These are phyloP conservation scores for Diplodus sargus DNA, from an alignment of 2,797 vertebrate genomes.

Conservation along the genomic window DNA sequence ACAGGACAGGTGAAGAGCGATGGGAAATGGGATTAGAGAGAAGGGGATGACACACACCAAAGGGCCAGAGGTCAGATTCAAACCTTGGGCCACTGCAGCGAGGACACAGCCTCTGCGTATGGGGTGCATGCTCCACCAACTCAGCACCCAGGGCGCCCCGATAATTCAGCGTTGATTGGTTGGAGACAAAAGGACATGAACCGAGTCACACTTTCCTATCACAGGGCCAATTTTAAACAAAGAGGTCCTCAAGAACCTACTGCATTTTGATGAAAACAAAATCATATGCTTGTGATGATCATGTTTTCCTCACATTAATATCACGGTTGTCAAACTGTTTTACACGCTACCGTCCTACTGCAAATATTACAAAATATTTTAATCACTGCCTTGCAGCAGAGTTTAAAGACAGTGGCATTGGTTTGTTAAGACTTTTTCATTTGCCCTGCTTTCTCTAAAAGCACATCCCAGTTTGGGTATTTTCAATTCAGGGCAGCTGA, in stretches of 20 bases:
- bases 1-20: too few species aligned
- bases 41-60: too few species aligned
- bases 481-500: neutral
- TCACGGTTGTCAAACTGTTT: neutral
- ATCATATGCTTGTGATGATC: neutral
- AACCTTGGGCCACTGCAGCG: too few species aligned
- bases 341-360: neutral
- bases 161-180: neutral
- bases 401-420: neutral
- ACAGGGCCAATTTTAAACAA: neutral
- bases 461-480: neutral
- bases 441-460: neutral
- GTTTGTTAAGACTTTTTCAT: neutral
- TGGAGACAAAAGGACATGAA: neutral
- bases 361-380: neutral
- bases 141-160: too few species aligned
- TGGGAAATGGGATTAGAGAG: too few species aligned
- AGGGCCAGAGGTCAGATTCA: too few species aligned
- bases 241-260: neutral
- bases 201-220: neutral
- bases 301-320: neutral
- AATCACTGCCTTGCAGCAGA: neutral
- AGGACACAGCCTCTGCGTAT: too few species aligned
- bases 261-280: slow-evolving; percentile 6
- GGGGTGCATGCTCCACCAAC: too few species aligned